Evolutionary conservation across 2,113 vertebrate genomes (phyloP), one percentile per base, ranked within the genome.

Genomic region (Patagioenas fasciata): DNA sequence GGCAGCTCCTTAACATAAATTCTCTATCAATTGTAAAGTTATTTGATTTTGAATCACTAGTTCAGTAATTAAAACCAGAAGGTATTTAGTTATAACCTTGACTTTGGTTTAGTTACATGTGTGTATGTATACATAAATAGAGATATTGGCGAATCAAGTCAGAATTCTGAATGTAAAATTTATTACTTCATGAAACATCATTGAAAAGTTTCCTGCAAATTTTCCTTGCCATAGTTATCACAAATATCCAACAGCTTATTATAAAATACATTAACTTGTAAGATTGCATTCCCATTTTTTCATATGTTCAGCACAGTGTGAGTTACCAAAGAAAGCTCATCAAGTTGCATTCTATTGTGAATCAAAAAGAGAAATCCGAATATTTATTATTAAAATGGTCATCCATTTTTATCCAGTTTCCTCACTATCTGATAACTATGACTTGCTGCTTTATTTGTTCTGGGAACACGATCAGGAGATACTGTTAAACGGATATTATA

Each of bases 401-500:
- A 75, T 54, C 18, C 24, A 31, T 38, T 85, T 96, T 74, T 57
- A 92, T 73, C 23, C 40, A 83, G 54, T 92, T 93, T 96, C 56
- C 53, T 95, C 10, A 61, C 28, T 85, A 56, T 93, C n/a, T 70
- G 74, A 57, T 80, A 77, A 32, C 17, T 71, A 20, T 26, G 60
- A 48, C 38, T 80, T 73, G 13, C 8, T 81, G 10, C 16, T 64
- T 80, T 95, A 77, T 94, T 94, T 29, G 42, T 81, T 36, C n/a
- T 36, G 64, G 25, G 42, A 91, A 78, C 10, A 79, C 25, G 47
- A 91, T 77, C 26, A 70, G 34, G 75, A 69, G 53, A 77, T 91
- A 57, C 8, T 77, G 31, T 58, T 85, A 75, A 77, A 79, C 6
- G 19, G 48, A 94, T 94, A 95, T 96, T 92, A 82, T 61, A 86